Percentiles rank a stretch among this genome's conserved stretches.
Conservation (phyloP, 2,888 invertebrate genomes). For the Dyspetes luteomarginatus region DNA sequence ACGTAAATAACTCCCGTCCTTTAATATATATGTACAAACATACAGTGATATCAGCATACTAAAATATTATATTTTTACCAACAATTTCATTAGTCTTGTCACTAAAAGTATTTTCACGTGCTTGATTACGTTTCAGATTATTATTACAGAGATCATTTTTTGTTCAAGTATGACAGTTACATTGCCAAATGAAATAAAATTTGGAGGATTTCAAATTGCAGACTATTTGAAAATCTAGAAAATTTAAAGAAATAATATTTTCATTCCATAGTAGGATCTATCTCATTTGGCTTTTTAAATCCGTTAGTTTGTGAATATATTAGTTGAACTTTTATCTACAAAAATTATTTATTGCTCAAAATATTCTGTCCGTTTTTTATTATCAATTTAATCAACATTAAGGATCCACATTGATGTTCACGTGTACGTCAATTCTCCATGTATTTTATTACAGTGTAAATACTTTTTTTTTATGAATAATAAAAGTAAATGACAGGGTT, state of each 20-base stretch:
- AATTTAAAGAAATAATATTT: too few species aligned
- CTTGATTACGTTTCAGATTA: neutral
- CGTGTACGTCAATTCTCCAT: neutral
- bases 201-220: too few species aligned
- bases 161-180: too few species aligned
- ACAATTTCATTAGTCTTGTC: neutral
- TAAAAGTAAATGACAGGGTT: slow-evolving; percentile 4
- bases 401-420: neutral
- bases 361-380: too few species aligned
- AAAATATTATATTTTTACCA: neutral
- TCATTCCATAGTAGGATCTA: too few species aligned
- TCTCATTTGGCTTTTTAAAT: too few species aligned
- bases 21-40: neutral
- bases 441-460: slow-evolving; percentile 16
- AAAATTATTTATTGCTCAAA: too few species aligned
- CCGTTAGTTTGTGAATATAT: too few species aligned
- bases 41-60: neutral
- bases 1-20: too few species aligned
- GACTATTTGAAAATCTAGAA: too few species aligned
- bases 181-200: too few species aligned
- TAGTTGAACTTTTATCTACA: too few species aligned
- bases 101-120: neutral
- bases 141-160: neutral
- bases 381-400: neutral
- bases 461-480: slow-evolving; percentile 25